A percentile compares a stretch with the other conserved stretches of the same genome.
phyloP scores from a whole-genome alignment of 1,140 invertebrate genomes.

The Brachionus rubens region DNA sequence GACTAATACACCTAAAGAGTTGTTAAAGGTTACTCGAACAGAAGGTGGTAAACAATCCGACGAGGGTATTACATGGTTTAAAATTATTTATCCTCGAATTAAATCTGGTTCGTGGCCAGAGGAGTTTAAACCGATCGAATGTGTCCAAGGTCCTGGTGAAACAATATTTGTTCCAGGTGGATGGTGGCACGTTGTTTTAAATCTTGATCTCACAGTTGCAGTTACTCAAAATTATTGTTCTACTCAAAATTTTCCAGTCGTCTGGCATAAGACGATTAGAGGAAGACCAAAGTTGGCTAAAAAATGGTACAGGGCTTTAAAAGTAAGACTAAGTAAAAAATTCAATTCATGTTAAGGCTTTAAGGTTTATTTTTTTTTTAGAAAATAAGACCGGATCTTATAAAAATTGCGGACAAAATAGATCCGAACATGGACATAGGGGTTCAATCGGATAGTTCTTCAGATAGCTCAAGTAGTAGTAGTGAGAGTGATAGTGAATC shows the following conservation, averaged over 20 bases:
- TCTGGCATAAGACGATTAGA: constrained; percentile 95
- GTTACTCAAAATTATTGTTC: constrained; percentile 98
- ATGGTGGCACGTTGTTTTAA: constrained; percentile 94
- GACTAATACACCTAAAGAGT: constrained; percentile 87
- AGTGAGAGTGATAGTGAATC: constrained; percentile 50
- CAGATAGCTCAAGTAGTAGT: constrained; percentile 80
- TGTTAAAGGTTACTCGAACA: constrained; percentile 80
- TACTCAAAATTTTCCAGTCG: constrained; percentile 87
- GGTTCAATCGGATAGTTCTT: constrained; percentile 87
- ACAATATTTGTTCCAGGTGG: constrained; percentile 90
- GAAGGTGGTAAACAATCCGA: constrained; percentile 93
- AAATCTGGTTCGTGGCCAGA: constrained; percentile 81
- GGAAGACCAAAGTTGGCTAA: constrained; percentile 88
- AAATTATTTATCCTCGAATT: constrained; percentile 89
- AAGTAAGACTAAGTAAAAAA: constrained; percentile 54
- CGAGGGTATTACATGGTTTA: constrained; percentile 98
- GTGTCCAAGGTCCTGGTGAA: constrained; percentile 92
- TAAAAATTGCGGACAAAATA: constrained; percentile 76
- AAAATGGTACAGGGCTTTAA: constrained; percentile 80
- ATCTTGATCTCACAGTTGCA: constrained; percentile 89
- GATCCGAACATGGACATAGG: constrained; percentile 81
- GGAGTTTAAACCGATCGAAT: constrained; percentile 88
- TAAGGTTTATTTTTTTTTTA: constrained; percentile 51
- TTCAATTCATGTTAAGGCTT: too few species aligned
- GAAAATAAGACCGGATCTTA: constrained; percentile 76